These are phyloP conservation scores for Zaprionus taronus DNA, from an alignment of 1,140 invertebrate genomes.

Conservation along the genomic window DNA sequence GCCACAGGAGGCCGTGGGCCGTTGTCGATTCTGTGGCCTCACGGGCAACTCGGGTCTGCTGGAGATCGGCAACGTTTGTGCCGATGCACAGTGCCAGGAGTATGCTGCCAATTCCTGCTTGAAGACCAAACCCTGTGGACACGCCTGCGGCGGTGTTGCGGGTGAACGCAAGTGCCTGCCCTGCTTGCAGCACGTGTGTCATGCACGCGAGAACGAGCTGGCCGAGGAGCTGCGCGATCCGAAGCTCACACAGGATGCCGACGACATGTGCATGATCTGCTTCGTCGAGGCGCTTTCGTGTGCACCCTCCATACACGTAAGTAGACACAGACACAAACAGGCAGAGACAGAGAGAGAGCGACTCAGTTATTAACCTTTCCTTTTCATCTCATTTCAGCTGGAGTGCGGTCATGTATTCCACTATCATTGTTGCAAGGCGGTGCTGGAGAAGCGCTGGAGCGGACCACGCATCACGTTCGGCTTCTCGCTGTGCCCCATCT, in stretches of 20 bases:
- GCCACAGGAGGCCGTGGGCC: conserved; percentile 87
- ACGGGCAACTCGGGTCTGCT: conserved; percentile 93
- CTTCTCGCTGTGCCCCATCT: conserved; percentile 98
- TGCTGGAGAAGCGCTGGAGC: conserved; percentile 95
- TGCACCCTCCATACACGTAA: conserved; percentile 95
- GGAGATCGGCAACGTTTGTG: conserved; percentile 96
- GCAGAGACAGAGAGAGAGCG: background rate
- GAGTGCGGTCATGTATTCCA: conserved; percentile 98
- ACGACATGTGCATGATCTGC: conserved; percentile 99
- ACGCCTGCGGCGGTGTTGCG: conserved; percentile 95
- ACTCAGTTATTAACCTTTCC: background rate
- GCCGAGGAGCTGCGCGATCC: conserved; percentile 85
- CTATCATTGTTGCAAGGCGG: conserved; percentile 94
- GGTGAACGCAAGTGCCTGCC: conserved; percentile 94
- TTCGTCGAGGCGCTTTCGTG: conserved; percentile 98
- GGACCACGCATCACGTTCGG: conserved; percentile 97
- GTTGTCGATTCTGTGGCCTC: conserved; percentile 96
- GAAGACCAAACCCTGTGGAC: conserved; percentile 94
- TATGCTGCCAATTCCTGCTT: conserved; percentile 93
- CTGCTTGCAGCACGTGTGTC: conserved; percentile 88
- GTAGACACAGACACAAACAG: background rate
- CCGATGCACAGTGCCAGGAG: conserved; percentile 97
- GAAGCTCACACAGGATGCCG: conserved; percentile 95
- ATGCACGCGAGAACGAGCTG: conserved; percentile 85
- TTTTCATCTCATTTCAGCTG: conserved; percentile 85